Percentiles rank a stretch among this genome's conserved stretches.
phyloP scores from a whole-genome alignment of 2,888 invertebrate genomes.

The Aporophyla lueneburgensis region DNA sequence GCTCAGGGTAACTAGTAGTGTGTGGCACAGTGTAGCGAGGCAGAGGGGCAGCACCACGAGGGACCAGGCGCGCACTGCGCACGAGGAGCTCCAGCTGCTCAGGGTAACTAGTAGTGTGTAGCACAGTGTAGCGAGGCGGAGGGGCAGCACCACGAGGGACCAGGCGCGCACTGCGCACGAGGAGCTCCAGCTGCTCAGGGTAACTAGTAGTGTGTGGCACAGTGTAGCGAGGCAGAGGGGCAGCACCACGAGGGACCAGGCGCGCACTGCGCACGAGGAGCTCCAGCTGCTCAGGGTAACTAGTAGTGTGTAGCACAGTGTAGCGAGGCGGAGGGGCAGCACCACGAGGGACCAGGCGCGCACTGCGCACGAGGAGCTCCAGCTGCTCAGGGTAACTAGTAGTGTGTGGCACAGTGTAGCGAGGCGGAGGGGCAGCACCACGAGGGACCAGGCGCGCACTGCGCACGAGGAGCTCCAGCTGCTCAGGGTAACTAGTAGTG shows the following conservation, averaged over 20 bases:
- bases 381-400: constrained; percentile 65
- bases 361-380: constrained; percentile 77
- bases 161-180: constrained; percentile 74
- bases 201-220: neutral
- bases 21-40: constrained; percentile 55
- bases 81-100: constrained; percentile 78
- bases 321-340: constrained; percentile 71
- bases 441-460: constrained; percentile 77
- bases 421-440: constrained; percentile 71
- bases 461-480: constrained; percentile 78
- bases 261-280: constrained; percentile 76
- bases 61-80: constrained; percentile 77
- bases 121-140: constrained; percentile 65
- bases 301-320: neutral
- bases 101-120: neutral
- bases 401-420: constrained; percentile 48
- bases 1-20: constrained; percentile 51
- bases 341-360: constrained; percentile 78
- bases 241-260: constrained; percentile 79
- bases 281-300: constrained; percentile 71
- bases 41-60: constrained; percentile 76
- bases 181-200: constrained; percentile 76
- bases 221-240: constrained; percentile 69
- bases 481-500: constrained; percentile 51
- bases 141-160: constrained; percentile 76